These are phyloP conservation scores for Oryctes rhinoceros DNA, from an alignment of 1,140 invertebrate species.

Conservation along the genomic window DNA sequence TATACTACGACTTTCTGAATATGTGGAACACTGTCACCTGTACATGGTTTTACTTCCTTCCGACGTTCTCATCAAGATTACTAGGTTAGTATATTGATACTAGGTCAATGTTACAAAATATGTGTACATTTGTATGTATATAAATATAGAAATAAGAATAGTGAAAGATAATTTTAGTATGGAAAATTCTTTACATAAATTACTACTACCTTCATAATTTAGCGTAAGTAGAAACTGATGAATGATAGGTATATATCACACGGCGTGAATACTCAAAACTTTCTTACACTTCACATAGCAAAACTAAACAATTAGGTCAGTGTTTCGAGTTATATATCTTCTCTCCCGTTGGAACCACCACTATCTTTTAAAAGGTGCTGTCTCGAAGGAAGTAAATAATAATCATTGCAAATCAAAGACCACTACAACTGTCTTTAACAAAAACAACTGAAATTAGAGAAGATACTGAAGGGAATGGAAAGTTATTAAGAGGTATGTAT, in stretches of 20 bases:
- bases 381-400: constrained; percentile 23
- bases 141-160: no score
- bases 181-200: no score
- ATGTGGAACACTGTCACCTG: constrained; percentile 1
- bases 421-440: not conserved
- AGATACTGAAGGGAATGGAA: constrained; percentile 16
- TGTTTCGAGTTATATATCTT: constrained; percentile 52
- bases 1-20: not conserved
- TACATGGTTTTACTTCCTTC: constrained; percentile 15
- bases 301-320: constrained; percentile 55
- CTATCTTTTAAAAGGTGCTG: constrained; percentile 25
- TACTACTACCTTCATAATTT: constrained; percentile 30
- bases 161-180: no score
- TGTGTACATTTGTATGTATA: not conserved
- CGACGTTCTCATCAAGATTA: not conserved
- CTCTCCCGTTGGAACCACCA: constrained; percentile 41
- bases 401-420: not conserved
- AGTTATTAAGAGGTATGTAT: not conserved
- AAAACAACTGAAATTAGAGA: not conserved
- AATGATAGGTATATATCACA: not conserved
- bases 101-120: not conserved
- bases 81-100: not conserved
- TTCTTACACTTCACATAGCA: constrained; percentile 44
- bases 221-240: not conserved
- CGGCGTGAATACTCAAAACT: not conserved